phyloP scores from a whole-genome alignment of 2,113 vertebrate genomes.

The Montifringilla adamsi region DNA sequence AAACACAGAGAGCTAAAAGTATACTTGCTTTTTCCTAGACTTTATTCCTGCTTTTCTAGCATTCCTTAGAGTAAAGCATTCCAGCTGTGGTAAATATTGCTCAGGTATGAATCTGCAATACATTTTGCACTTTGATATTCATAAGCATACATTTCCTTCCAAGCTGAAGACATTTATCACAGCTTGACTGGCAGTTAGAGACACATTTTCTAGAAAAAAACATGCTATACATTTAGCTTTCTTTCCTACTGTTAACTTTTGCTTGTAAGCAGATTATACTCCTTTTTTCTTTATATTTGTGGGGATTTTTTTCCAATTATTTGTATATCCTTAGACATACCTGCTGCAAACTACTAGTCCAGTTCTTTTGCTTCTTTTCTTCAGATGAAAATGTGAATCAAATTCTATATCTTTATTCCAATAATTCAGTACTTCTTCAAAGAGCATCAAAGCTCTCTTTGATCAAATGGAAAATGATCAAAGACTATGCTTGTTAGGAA shows the following conservation, averaged over 20 bases:
- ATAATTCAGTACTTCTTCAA: conserved; percentile 55
- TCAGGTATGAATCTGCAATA: not conserved
- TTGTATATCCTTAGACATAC: not conserved
- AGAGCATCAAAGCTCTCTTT: conserved; percentile 58
- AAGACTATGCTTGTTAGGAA: conserved; percentile 48
- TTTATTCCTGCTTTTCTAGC: not conserved
- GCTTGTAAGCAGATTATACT: not conserved
- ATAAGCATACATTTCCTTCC: not conserved
- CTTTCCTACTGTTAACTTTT: not conserved
- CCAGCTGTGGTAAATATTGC: conserved; percentile 4
- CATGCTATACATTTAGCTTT: not conserved
- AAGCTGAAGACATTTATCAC: not conserved
- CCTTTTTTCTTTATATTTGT: not conserved
- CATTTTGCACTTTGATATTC: conserved; percentile 29
- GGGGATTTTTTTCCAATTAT: rapidly evolving
- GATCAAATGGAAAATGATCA: conserved; percentile 69
- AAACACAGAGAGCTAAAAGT: not conserved
- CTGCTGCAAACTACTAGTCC: not conserved
- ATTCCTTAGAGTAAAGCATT: not conserved
- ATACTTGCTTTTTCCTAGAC: not conserved
- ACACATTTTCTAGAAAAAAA: not conserved
- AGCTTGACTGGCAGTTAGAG: not conserved
- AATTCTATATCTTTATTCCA: conserved; percentile 13
- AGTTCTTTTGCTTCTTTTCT: not conserved
- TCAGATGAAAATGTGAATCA: conserved; percentile 31